Conservation (phyloP, 1,140 invertebrate genomes). For the Rhyzopertha dominica region DNA sequence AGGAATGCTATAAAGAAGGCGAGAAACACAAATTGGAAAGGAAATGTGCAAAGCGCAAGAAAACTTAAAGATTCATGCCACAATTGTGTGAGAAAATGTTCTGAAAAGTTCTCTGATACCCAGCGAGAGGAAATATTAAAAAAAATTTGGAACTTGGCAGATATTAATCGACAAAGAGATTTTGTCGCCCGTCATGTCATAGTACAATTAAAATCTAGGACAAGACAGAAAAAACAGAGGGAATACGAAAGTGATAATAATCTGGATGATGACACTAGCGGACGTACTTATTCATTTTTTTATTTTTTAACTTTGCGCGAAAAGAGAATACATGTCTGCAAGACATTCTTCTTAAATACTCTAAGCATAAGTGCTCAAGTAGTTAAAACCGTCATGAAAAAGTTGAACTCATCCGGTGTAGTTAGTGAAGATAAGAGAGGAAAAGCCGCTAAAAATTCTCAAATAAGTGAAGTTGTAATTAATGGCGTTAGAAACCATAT, state of each 20-base stretch:
- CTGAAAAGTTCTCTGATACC: slow-evolving; percentile 4
- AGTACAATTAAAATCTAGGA: slow-evolving; percentile 2
- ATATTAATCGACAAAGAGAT: slow-evolving; percentile 13
- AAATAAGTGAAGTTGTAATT: slow-evolving; percentile 7
- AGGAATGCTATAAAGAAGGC: slow-evolving; percentile 8
- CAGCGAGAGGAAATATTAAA: slow-evolving; percentile 10
- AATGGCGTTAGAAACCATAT: slow-evolving; percentile 11
- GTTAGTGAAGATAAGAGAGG: slow-evolving; percentile 12
- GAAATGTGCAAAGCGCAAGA: too few relatives aligned
- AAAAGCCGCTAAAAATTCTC: slow-evolving; percentile 13
- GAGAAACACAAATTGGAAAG: slow-evolving; percentile 14
- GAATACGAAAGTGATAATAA: background rate
- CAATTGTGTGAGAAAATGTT: slow-evolving; percentile 9
- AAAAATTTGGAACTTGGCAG: slow-evolving; percentile 7
- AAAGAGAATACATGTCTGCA: slow-evolving; percentile 1
- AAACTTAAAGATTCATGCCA: too few relatives aligned
- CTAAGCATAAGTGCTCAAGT: slow-evolving; percentile 14
- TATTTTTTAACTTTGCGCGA: background rate
- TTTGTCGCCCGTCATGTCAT: slow-evolving; percentile 8
- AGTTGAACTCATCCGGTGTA: slow-evolving; percentile 7
- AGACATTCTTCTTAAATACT: slow-evolving; percentile 9
- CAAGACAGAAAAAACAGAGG: background rate
- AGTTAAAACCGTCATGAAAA: slow-evolving; percentile 11
- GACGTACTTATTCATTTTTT: too few relatives aligned
- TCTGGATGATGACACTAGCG: background rate